These are phyloP conservation scores for Rhogogaster chlorosoma DNA, from an alignment of 2,888 invertebrate species.

Conservation along the genomic window DNA sequence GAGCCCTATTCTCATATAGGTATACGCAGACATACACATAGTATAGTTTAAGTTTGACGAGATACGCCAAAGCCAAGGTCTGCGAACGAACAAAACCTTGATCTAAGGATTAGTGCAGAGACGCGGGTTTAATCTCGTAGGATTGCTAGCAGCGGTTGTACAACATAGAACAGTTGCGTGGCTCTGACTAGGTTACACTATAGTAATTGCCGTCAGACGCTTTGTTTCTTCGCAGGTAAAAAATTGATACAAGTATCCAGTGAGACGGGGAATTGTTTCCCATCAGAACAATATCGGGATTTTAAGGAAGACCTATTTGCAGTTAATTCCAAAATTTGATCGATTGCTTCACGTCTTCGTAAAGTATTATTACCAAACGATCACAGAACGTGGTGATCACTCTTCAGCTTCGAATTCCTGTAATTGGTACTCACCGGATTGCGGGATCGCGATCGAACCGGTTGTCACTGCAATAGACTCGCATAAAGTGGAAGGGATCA, in stretches of 20 bases:
- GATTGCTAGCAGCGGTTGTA: conserved; percentile 40
- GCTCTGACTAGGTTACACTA: conserved; percentile 13
- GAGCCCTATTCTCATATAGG: not conserved
- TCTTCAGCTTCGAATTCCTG: conserved; percentile 36
- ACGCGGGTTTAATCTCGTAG: conserved; percentile 52
- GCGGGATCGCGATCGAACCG: conserved; percentile 13
- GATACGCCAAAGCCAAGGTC: conserved; percentile 48
- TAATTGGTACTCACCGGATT: conserved; percentile 38
- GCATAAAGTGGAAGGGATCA: conserved; percentile 51
- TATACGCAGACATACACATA: not conserved
- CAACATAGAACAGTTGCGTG: conserved; percentile 2
- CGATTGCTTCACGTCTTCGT: not conserved
- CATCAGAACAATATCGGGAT: not conserved
- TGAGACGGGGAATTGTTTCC: not conserved
- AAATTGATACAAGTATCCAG: not conserved
- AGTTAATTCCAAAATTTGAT: not conserved
- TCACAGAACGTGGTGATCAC: not conserved
- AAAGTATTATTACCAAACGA: not conserved
- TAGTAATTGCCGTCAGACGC: conserved; percentile 14
- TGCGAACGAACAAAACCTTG: conserved; percentile 40
- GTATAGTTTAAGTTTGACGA: conserved; percentile 44
- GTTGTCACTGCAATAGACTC: conserved; percentile 53
- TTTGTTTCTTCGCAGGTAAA: not conserved
- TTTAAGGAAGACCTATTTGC: not conserved
- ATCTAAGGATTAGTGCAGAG: conserved; percentile 48